phyloP scores from a whole-genome alignment of 2,888 invertebrate genomes.

The Pseudococcus viburni region DNA sequence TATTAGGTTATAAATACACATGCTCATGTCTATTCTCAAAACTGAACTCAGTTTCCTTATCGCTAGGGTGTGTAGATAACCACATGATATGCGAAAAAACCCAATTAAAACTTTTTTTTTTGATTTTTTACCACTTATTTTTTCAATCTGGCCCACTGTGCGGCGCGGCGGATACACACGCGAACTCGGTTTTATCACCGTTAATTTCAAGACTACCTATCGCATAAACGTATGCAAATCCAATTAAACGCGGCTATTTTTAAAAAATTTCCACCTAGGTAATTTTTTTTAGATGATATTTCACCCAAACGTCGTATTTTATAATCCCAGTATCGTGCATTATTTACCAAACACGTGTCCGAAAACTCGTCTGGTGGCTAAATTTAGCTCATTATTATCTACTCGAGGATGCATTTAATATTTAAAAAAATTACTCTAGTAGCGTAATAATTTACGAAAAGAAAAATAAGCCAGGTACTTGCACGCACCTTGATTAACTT shows the following conservation, averaged over 20 bases:
- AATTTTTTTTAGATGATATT: neutral
- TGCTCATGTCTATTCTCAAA: no score
- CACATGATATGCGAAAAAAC: no score
- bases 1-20: no score
- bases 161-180: neutral
- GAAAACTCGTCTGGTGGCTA: constrained; percentile 16
- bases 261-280: neutral
- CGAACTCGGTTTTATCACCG: neutral
- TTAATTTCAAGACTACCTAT: neutral
- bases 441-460: neutral
- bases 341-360: neutral
- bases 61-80: no score
- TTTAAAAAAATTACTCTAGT: neutral
- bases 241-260: constrained; percentile 7
- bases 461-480: neutral
- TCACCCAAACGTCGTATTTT: neutral
- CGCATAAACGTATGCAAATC: neutral
- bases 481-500: neutral
- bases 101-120: no score
- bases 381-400: constrained; percentile 3
- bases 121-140: no score
- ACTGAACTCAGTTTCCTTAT: no score
- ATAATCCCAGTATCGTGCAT: neutral
- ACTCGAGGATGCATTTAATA: neutral
- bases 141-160: no score